These are phyloP conservation scores for Criorhina ranunculi DNA, from an alignment of 2,888 invertebrate species.

Conservation along the genomic window DNA sequence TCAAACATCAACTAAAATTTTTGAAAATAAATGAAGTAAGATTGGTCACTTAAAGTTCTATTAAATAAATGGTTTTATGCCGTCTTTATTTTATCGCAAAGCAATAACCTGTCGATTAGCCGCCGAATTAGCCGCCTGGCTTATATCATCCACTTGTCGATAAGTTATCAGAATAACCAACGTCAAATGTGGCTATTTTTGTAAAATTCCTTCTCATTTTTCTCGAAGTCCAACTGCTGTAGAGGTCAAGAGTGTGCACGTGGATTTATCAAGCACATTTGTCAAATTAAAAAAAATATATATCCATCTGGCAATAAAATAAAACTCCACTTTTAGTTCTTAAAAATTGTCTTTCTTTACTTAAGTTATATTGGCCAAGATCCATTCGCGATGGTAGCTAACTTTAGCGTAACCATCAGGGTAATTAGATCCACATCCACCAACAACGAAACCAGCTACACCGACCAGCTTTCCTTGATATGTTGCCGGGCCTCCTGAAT, in stretches of 20 bases:
- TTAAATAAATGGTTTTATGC: too few relatives aligned
- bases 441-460: slow-evolving; percentile 80
- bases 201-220: too few relatives aligned
- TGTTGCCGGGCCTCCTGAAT: slow-evolving; percentile 81
- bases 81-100: slow-evolving; percentile 1
- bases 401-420: slow-evolving; percentile 81
- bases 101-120: slow-evolving; percentile 1
- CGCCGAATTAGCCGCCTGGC: neutral
- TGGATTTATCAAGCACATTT: neutral
- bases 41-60: neutral
- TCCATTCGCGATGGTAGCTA: slow-evolving; percentile 80
- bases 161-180: neutral
- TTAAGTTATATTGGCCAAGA: slow-evolving; percentile 71
- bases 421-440: slow-evolving; percentile 80
- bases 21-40: neutral
- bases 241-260: too few relatives aligned
- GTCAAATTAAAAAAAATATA: too few relatives aligned
- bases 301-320: neutral
- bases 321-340: slow-evolving; percentile 45
- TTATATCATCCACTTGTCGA: neutral
- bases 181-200: neutral
- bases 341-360: neutral
- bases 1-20: too few relatives aligned
- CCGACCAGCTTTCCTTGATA: slow-evolving; percentile 79
- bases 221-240: too few relatives aligned